Percentiles rank a stretch among this genome's conserved stretches.
Evolutionary conservation across 2,113 vertebrate species (phyloP).

Genomic region (Gopherus evgoodei): DNA sequence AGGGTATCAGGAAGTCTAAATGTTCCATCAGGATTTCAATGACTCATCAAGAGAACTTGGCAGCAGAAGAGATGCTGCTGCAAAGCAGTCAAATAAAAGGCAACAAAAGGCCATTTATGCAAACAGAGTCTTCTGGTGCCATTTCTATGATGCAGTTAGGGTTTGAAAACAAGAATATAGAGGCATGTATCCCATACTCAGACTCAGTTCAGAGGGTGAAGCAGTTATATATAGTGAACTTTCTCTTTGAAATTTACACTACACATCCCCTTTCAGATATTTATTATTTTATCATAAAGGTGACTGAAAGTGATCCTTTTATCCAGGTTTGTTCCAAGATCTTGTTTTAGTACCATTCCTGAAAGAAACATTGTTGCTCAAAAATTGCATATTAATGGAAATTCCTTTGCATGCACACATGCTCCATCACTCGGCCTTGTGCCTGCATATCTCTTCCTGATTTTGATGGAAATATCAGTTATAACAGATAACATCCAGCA

Average conservation of each 20-base stretch:
- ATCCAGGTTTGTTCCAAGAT: background rate
- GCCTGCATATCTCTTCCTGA: background rate
- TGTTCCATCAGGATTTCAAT: background rate
- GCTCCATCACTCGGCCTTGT: background rate
- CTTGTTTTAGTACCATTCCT: background rate
- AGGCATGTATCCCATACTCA: background rate
- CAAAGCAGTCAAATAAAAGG: background rate
- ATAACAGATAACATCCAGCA: background rate
- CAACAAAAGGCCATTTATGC: background rate
- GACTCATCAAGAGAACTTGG: constrained; percentile 9
- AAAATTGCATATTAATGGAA: background rate
- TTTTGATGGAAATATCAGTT: background rate
- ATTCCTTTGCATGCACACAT: background rate
- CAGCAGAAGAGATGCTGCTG: constrained; percentile 16
- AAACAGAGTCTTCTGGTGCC: background rate
- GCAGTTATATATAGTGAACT: background rate
- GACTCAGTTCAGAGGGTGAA: background rate
- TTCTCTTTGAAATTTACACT: background rate
- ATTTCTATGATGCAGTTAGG: background rate
- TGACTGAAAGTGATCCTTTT: background rate
- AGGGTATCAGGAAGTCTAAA: background rate
- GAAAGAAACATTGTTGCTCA: background rate
- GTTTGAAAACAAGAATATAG: background rate
- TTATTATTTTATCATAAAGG: background rate
- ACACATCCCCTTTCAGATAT: background rate